Evolutionary conservation across 2,797 vertebrate genomes (phyloP), one percentile per base, ranked within the genome.

Genomic region (Smutsia temminckii): DNA sequence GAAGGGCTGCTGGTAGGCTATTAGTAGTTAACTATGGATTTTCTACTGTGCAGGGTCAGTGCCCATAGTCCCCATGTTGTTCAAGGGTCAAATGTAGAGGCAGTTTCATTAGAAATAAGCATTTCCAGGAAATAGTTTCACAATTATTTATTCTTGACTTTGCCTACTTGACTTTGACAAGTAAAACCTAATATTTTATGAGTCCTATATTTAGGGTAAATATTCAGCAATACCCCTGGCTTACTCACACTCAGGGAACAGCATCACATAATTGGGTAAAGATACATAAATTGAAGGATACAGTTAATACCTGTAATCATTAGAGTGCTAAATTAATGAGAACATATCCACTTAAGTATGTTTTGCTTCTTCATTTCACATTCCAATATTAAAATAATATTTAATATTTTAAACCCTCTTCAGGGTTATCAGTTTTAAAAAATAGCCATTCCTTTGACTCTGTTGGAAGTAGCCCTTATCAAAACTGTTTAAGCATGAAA

Each of bases 401-500:
- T 59, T 55, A 78, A 55, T n/a, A 78, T 71, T 32, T 86, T 85
- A 34, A 83, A 89, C 17, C 6, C 20, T 92, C 34, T 29, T 72
- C 40, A 71, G 8, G 6, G n/a, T 53, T 68, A 63, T 74, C 37
- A 51, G 51, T 61, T 95, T 80, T 80, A 57, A 17, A 51, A 85
- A 95, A 27, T 20, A 89, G 7, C 18, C 17, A 68, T 92, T 93
- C 21, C n/a, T 88, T 93, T 95, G 23, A 71, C 46, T 75, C 29
- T 71, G 5, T 59, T 78, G 23, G 37, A 77, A 77, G 32, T 16
- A 92, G 34, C 20, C 25, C 20, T 42, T 72, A 72, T 77, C 55
- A 61, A 89, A 91, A 92, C 74, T 77, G 21, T 57, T 89, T 49
- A 86, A 89, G 37, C 64, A 64, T 91, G 63, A 92, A 89, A 63